Evolutionary conservation across 2,797 vertebrate genomes (phyloP).

Genomic region (Sciaenops ocellatus): DNA sequence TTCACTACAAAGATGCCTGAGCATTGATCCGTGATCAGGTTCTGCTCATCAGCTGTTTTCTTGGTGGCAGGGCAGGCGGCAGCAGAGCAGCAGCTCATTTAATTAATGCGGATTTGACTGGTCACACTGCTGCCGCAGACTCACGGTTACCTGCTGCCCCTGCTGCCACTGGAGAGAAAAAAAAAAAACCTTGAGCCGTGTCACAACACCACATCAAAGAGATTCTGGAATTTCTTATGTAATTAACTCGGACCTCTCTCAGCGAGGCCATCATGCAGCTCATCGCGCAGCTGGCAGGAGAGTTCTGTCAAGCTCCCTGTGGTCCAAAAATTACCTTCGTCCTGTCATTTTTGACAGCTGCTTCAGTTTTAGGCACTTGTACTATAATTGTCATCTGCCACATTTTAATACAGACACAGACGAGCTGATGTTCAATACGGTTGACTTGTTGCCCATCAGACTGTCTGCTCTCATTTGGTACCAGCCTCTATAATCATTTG

Average conservation of each 20-base stretch:
- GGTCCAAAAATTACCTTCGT: conserved; percentile 46
- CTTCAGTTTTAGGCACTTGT: conserved; percentile 37
- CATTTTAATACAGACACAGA: conserved; percentile 59
- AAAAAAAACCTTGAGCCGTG: conserved; percentile 51
- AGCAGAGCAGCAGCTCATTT: conserved; percentile 65
- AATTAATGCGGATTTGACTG: conserved; percentile 69
- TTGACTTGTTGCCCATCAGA: conserved; percentile 56
- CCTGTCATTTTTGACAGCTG: conserved; percentile 62
- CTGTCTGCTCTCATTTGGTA: conserved; percentile 49
- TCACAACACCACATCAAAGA: conserved; percentile 65
- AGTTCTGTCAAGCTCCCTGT: conserved; percentile 48
- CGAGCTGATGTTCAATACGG: conserved; percentile 45
- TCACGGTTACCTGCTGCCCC: conserved; percentile 57
- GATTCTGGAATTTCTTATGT: conserved; percentile 52
- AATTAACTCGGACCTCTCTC: conserved; percentile 61
- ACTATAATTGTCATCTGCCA: conserved; percentile 63
- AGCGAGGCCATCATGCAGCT: conserved; percentile 48
- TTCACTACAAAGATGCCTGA: conserved; percentile 50
- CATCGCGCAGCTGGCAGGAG: conserved; percentile 49
- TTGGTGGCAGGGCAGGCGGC: conserved; percentile 55
- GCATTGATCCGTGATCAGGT: conserved; percentile 75
- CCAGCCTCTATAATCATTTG: conserved; percentile 46
- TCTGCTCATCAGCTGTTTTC: conserved; percentile 77
- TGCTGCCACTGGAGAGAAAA: conserved; percentile 6
- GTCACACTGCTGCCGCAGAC: conserved; percentile 59